Evolutionary conservation across 2,797 vertebrate genomes (phyloP), one percentile per base, ranked within the genome.

Genomic region (Luscinia luscinia): DNA sequence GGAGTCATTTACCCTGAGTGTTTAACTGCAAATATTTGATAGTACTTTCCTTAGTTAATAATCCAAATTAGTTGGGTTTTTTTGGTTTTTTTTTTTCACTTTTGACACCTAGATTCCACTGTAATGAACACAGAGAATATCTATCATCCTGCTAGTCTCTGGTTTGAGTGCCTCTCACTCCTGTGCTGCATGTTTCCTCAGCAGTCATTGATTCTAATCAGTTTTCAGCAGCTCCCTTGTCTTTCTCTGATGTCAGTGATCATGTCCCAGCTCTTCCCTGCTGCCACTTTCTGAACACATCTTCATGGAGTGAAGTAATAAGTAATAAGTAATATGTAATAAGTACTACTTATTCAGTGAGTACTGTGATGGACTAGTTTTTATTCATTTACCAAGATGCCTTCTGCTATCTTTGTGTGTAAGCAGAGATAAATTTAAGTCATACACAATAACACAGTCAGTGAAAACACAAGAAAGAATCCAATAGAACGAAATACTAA

Each of bases 341-440:
- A 51, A 28, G 6, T 51, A 51, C 27, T 28, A 51, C 92, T 80
- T 77, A 52, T 38, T 49, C 59, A 77, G 21, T 46, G 46, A 89
- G 8, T 23, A 46, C 36, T 66, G 36, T 12, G 45, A 66, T 45
- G 30, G 54, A 75, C 43, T 77, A 52, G 21, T 18, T 92, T 90
- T 91, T 84, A 63, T 74, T 81, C 18, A 79, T 87, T 94, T 85
- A 88, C 55, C 4, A 49, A 75, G 27, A 48, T 2, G 0, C 15
- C 5, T 73, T 92, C 78, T 94, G 12, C 43, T 84, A 63, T 10
- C 27, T 70, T 69, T 78, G n/a, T 58, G 9, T 7, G 2, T 61
- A 88, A 93, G 23, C 26, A 84, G 55, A 87, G 46, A 46, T 22
- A 90, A 93, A 94, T 5, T 91, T 38, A 66, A 90, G 54, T 69